These are phyloP conservation scores for Acipenser oxyrinchus DNA, from an alignment of 2,797 vertebrate genomes.

Conservation along the genomic window DNA sequence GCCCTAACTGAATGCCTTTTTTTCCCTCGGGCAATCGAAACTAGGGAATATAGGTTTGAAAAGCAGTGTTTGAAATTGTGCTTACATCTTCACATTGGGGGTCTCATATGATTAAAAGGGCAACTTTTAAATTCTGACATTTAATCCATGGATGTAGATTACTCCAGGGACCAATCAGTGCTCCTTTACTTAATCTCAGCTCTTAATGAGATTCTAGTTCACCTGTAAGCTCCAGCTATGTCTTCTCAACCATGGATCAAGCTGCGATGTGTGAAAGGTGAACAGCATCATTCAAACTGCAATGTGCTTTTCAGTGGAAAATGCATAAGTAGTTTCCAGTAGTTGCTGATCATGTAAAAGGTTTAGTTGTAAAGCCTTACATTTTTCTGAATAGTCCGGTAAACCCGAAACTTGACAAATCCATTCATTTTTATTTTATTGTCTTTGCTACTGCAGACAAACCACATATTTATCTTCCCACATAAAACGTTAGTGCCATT, in stretches of 20 bases:
- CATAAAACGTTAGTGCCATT: too few species aligned
- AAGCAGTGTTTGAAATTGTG: conserved; percentile 22
- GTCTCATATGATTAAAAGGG: conserved; percentile 22
- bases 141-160: conserved; percentile 24
- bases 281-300: not conserved
- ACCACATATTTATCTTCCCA: too few species aligned
- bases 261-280: not conserved
- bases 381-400: too few species aligned
- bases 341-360: too few species aligned
- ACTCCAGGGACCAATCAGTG: conserved; percentile 11
- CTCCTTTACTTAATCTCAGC: not conserved
- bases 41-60: conserved; percentile 18
- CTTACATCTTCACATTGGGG: conserved; percentile 21
- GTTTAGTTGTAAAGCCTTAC: too few species aligned
- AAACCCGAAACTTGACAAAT: too few species aligned
- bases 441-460: too few species aligned
- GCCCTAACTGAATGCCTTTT: not conserved
- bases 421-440: too few species aligned
- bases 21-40: conserved; percentile 35
- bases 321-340: too few species aligned
- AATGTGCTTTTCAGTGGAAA: not conserved
- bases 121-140: conserved; percentile 32
- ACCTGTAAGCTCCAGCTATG: fast-evolving
- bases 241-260: not conserved
- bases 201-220: conserved; percentile 8